Evolutionary conservation across 1,140 invertebrate genomes (phyloP), one percentile per base, ranked within the genome.

Genomic region (Diorhabda elongata): DNA sequence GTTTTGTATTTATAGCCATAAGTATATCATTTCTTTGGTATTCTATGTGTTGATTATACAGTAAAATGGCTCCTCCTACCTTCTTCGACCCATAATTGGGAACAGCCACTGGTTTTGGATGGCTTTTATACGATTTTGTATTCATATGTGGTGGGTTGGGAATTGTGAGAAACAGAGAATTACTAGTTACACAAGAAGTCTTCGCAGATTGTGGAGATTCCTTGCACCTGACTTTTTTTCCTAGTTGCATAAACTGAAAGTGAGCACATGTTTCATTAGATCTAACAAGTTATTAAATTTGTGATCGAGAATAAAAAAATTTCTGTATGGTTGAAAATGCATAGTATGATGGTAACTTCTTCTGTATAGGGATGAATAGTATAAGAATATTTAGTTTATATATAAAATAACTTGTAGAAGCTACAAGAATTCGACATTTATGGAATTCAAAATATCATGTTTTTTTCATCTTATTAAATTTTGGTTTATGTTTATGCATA

Each of bases 61-160:
- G 44, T 3, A 77, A 45, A 47, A 77, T 73, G 26, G 76, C 73
- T 26, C 74, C 73, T 26, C 76, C 76, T 26, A 77, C 65, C 45
- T 73, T 74, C 4, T 73, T 66, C 3, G 74, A 58, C 5, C 73
- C 74, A 52, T 72, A 77, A 42, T 66, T 72, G n/a, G 76, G 74
- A 8, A 76, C 47, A 42, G 72, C 59, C 56, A 69, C 70, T 9
- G 74, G 73, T 69, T 77, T 77, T 6, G 76, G 76, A 61, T 74
- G 71, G 42, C 74, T 72, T 66, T 77, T 77, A 63, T 77, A 77
- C 69, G 73, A 64, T 71, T 74, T 74, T 42, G 76, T 64, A 64
- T 70, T 74, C 4, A 66, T 58, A 42, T 47, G 60, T 42, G 67
- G 56, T 42, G 60, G 67, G 62, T 41, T 66, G 9, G 64, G 64